Conservation (phyloP, 2,113 vertebrate genomes). For the Spizaetus ornatus region DNA sequence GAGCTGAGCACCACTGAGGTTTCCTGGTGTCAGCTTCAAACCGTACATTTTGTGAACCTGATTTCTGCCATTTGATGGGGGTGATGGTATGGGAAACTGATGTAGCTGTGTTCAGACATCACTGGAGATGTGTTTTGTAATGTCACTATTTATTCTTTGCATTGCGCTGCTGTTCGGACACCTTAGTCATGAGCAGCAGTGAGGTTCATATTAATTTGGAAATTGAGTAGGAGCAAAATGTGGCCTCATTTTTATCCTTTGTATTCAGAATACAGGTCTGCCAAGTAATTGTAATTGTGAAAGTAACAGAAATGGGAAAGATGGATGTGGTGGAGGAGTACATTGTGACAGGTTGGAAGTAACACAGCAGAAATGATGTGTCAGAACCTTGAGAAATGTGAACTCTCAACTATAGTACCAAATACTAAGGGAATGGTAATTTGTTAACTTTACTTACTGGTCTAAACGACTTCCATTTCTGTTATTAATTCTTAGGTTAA, state of each 20-base stretch:
- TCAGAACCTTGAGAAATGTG: neutral
- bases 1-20: neutral
- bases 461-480: neutral
- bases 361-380: neutral
- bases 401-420: neutral
- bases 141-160: neutral
- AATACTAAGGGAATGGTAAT: neutral
- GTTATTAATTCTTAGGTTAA: constrained; percentile 72
- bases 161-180: neutral
- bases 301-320: neutral
- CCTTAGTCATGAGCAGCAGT: neutral
- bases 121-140: neutral
- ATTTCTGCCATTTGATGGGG: neutral
- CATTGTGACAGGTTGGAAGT: neutral
- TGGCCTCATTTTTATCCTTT: neutral
- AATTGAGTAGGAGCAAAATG: neutral
- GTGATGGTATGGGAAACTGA: too few relatives aligned
- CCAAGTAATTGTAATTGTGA: neutral
- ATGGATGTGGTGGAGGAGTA: neutral
- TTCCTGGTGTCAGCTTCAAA: neutral
- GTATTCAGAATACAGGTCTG: neutral
- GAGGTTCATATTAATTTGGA: too few relatives aligned
- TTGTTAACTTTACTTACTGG: neutral
- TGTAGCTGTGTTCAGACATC: too few relatives aligned
- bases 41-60: fast-evolving